Evolutionary conservation across 2,888 invertebrate species (phyloP), one percentile per base, ranked within the genome.

Genomic region (Drosophila robusta): DNA sequence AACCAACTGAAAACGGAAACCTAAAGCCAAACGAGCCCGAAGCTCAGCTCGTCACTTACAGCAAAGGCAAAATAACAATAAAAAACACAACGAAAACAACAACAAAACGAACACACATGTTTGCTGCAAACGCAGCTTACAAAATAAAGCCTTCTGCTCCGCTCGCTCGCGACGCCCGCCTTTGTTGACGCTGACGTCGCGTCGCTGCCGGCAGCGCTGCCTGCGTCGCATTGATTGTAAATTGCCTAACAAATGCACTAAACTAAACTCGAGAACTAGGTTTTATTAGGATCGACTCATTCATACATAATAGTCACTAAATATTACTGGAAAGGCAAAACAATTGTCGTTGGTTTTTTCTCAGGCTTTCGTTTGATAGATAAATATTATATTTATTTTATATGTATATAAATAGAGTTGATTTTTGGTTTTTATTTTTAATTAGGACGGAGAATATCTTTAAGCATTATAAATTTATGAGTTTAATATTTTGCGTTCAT

Each of bases 1-100:
- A 72, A 63, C 87, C 67, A 80, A 84, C 87, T 84, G 80, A 86
- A 78, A 68, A 72, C 69, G 56, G 46, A 60, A 77, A 55, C 45
- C 42, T n/a, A 29, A 64, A 64, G 39, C 70, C 46, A 32, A 73
- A 42, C 69, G 64, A 65, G 34, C 56, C 49, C 52, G 41, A 70
- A 75, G 63, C 72, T 68, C 42, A 38, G 39, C 56, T 63, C 55
- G 57, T 42, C 47, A 49, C 24, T 60, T 52, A 63, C 64, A 55
- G 42, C 36, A 52, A 55, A 61, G n/a, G 32, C 66, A 47, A 49
- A 57, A 45, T 8, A 32, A 6, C 16, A 39, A 50, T 26, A 65
- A 63, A 24, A 56, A 49, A 11, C 8, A 44, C n/a, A 16, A 58
- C 22, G 44, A 50, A 3, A 46, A 18, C 57, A 61, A 8, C 9